Percentiles rank a stretch among this genome's conserved stretches.
Conservation (phyloP, 2,113 vertebrate genomes). For the Mungos mungo region DNA sequence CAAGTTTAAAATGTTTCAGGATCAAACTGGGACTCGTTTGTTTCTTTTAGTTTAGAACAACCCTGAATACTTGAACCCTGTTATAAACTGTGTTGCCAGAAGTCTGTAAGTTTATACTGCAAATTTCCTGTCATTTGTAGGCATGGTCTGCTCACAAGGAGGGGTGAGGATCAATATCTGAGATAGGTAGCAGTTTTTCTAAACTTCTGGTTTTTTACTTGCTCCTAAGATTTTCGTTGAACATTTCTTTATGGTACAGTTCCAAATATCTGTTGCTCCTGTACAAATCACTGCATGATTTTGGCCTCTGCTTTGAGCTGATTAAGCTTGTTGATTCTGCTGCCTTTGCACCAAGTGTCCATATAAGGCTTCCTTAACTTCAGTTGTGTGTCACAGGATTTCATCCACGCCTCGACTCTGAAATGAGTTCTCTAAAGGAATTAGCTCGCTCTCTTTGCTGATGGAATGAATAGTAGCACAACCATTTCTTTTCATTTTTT, state of each 20-base stretch:
- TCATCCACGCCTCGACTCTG: constrained; percentile 48
- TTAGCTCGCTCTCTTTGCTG: constrained; percentile 58
- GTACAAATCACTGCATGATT: constrained; percentile 10
- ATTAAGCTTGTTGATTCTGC: constrained; percentile 59
- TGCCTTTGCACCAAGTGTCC: constrained; percentile 45
- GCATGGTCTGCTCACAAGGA: background rate
- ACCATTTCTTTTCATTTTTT: constrained; percentile 63
- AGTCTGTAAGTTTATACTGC: constrained; percentile 39
- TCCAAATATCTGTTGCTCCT: constrained; percentile 16
- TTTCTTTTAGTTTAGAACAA: constrained; percentile 56
- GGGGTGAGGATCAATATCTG: background rate
- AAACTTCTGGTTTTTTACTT: background rate
- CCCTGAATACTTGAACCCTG: background rate
- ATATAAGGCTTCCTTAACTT: constrained; percentile 51
- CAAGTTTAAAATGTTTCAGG: constrained; percentile 52
- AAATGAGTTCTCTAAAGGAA: constrained; percentile 66
- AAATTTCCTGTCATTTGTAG: constrained; percentile 35
- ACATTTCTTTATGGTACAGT: constrained; percentile 18
- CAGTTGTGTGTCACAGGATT: constrained; percentile 49
- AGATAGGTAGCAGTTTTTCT: constrained; percentile 5
- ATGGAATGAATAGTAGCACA: constrained; percentile 57
- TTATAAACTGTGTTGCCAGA: constrained; percentile 36
- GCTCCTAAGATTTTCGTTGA: constrained; percentile 17
- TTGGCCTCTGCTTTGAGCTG: constrained; percentile 52
- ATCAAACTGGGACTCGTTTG: background rate